Base-by-base conservation (phyloP, 2,113 vertebrate genomes). In the Cephalopterus ornatus region DNA sequence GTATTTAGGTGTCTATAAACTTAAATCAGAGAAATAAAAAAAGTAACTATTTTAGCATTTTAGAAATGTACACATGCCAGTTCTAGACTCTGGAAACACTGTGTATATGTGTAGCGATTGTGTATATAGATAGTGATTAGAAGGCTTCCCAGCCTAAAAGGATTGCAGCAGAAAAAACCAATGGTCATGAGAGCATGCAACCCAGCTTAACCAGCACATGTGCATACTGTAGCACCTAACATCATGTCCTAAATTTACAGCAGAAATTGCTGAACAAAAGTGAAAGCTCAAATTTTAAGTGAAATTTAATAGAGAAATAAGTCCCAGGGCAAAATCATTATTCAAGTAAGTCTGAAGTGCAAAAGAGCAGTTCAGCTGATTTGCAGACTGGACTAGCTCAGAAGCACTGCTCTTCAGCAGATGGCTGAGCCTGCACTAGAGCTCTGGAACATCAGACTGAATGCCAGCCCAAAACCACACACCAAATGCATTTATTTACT, bases 401-500 rank as follows among this genome's bases (percentile, higher is more conserved):
- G 88, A 87, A 82, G 67, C 27, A 30, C 30, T 70, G 23, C 13
- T 55, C 24, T 41, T 76, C 59, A 58, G 62, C 23, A 95, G 86
- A 94, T 76, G 80, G 91, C 67, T 87, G 91, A 41, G 49, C 27
- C n/a, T 85, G 85, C 22, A 19, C 86, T 41, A 90, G 95, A 97
- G 92, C 58, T 96, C 74, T 86, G 88, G 59, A 94, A 95, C 50
- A 78, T 50, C 13, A 67, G 16, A 42, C 78, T 83, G 47, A 89
- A 93, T 90, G 91, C 91, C 95, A 55, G 58, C 89, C 87, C 70
- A 95, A 92, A 94, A 65, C 33, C 81, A 88, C 80, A 52, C 26
- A 85, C 27, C 88, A 95, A 96, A 76, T 79, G 85, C 58, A 85
- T 85, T 53, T 72, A 93, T 97, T 93, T 96, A 70, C 74, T 95